Evolutionary conservation across 2,888 invertebrate species (phyloP).

Genomic region (Dysmachus trigonus): DNA sequence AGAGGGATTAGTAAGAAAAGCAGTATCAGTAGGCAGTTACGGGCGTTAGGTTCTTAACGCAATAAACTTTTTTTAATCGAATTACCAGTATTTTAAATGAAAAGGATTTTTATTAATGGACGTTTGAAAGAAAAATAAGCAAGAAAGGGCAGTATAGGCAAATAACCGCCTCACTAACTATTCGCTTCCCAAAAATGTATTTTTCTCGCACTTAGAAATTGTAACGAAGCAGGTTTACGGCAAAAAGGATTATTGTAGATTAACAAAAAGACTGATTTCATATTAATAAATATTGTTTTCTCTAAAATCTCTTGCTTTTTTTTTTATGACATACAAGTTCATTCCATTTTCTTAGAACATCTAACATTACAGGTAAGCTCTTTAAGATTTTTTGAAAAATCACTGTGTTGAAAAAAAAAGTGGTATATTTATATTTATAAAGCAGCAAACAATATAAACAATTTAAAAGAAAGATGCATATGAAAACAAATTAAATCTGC

Average conservation of each 20-base stretch:
- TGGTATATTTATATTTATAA: too few relatives aligned
- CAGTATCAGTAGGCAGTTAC: neutral
- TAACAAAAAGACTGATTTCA: slow-evolving; percentile 40
- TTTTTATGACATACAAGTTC: neutral
- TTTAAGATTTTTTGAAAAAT: too few relatives aligned
- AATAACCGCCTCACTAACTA: neutral
- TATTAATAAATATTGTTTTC: slow-evolving; percentile 27
- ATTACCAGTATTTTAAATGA: too few relatives aligned
- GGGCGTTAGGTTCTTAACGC: neutral
- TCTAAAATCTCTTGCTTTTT: neutral
- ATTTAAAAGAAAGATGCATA: too few relatives aligned
- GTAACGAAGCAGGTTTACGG: neutral
- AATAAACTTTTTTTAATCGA: too few relatives aligned
- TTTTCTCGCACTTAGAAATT: slow-evolving; percentile 7
- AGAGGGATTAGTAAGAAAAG: neutral
- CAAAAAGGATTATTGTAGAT: slow-evolving; percentile 11
- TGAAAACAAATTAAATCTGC: too few relatives aligned
- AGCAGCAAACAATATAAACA: too few relatives aligned
- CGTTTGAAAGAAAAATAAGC: neutral
- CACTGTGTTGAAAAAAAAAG: too few relatives aligned
- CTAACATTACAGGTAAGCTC: too few relatives aligned
- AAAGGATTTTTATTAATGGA: neutral
- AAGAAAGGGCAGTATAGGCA: neutral
- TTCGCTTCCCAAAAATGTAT: neutral
- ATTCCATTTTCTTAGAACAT: neutral